These are phyloP conservation scores for Heliconius melpomene DNA, from an alignment of 1,140 invertebrate species.

Conservation along the genomic window DNA sequence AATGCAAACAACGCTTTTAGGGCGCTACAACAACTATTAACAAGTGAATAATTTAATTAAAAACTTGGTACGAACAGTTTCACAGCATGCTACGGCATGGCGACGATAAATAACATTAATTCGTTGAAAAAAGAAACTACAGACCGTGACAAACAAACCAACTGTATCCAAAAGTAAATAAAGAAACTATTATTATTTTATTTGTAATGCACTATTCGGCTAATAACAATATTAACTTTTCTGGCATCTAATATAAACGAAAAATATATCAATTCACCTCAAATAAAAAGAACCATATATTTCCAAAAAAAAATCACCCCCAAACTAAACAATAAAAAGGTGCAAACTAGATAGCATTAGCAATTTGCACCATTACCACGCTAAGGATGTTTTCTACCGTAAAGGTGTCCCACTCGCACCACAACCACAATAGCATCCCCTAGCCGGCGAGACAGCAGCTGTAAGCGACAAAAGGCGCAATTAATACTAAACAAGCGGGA, in stretches of 20 bases:
- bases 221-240: neutral
- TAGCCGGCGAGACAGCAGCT: conserved; percentile 52
- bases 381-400: conserved; percentile 28
- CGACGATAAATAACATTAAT: conserved; percentile 73
- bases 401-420: conserved; percentile 39
- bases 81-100: conserved; percentile 46
- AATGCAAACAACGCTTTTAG: conserved; percentile 41
- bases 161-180: neutral
- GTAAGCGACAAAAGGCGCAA: conserved; percentile 74
- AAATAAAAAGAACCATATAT: neutral
- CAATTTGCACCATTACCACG: conserved; percentile 41
- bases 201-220: neutral
- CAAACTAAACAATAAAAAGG: conserved; percentile 11
- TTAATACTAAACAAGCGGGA: conserved; percentile 74
- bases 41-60: conserved; percentile 74
- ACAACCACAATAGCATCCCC: conserved; percentile 46
- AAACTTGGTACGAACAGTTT: conserved; percentile 59
- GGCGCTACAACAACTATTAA: conserved; percentile 54
- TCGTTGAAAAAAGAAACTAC: conserved; percentile 40
- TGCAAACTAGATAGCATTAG: conserved; percentile 23
- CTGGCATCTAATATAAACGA: neutral
- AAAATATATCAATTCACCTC: neutral
- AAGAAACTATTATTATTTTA: neutral
- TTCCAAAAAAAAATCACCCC: neutral
- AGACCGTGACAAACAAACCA: neutral